A percentile compares a stretch with the other conserved stretches of the same genome.
Conservation (phyloP, 30 jellyfish, hydroid and myxozoan species). For the Aurelia aurita complex sp. Pacific region DNA sequence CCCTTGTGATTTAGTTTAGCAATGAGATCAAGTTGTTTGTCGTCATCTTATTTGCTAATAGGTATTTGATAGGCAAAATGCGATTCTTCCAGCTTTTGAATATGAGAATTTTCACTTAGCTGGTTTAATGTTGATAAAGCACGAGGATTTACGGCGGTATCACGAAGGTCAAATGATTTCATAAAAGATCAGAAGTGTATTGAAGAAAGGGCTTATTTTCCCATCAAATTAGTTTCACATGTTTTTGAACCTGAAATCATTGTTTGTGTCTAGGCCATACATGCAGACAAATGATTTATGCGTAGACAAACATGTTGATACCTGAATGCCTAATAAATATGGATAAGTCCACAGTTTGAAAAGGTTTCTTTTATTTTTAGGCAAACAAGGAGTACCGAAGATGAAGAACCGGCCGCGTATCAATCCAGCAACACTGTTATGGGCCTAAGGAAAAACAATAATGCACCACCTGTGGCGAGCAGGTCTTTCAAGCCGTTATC, state of each 20-base stretch:
- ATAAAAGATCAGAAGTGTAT: too few relatives aligned
- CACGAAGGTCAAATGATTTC: too few relatives aligned
- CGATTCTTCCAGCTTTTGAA: too few relatives aligned
- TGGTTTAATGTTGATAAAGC: too few relatives aligned
- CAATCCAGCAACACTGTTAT: constrained; percentile 15
- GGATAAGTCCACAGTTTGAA: background rate
- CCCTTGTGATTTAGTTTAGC: too few relatives aligned
- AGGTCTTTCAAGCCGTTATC: background rate
- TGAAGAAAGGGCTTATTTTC: too few relatives aligned
- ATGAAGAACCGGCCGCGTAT: constrained; percentile 22
- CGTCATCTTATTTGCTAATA: too few relatives aligned
- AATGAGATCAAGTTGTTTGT: too few relatives aligned
- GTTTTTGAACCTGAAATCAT: background rate
- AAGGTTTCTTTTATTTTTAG: constrained; percentile 14
- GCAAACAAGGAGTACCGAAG: constrained; percentile 67
- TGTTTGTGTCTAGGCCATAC: background rate
- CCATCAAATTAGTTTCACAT: background rate
- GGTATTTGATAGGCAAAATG: too few relatives aligned
- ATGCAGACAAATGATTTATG: background rate
- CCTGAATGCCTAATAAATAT: background rate
- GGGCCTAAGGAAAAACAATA: constrained; percentile 10
- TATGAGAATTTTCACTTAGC: too few relatives aligned
- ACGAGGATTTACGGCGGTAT: too few relatives aligned
- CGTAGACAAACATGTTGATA: background rate
- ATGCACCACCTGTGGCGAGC: constrained; percentile 37